phyloP scores from a whole-genome alignment of 1,140 invertebrate genomes.

The Triops longicaudatus region DNA sequence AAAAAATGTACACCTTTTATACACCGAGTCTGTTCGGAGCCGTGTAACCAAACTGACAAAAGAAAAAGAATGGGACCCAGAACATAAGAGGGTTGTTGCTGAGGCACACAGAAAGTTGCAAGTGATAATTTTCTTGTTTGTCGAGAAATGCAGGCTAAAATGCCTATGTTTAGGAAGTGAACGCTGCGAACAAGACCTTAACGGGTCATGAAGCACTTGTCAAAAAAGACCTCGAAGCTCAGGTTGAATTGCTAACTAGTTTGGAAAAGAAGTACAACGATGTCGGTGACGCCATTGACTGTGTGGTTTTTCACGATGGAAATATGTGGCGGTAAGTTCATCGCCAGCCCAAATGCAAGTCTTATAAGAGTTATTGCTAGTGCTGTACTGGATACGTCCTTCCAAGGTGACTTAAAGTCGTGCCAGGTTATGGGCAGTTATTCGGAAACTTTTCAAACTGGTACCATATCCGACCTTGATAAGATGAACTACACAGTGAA shows the following conservation, averaged over 20 bases:
- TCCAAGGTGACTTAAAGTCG: slow-evolving; percentile 64
- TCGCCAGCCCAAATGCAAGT: neutral
- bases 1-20: slow-evolving; percentile 79
- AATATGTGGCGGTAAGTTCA: slow-evolving; percentile 57
- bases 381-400: slow-evolving; percentile 78
- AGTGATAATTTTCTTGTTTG: slow-evolving; percentile 32
- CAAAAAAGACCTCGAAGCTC: slow-evolving; percentile 82
- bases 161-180: slow-evolving; percentile 39
- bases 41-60: slow-evolving; percentile 73
- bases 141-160: neutral
- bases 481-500: slow-evolving; percentile 86
- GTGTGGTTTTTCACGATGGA: slow-evolving; percentile 84
- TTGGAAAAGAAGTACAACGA: slow-evolving; percentile 85
- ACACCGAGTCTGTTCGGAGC: slow-evolving; percentile 72
- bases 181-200: slow-evolving; percentile 39
- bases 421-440: slow-evolving; percentile 79
- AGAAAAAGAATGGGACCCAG: slow-evolving; percentile 74
- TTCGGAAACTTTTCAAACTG: slow-evolving; percentile 67
- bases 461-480: slow-evolving; percentile 62
- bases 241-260: slow-evolving; percentile 69
- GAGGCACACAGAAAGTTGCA: slow-evolving; percentile 61
- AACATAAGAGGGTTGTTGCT: slow-evolving; percentile 68
- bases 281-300: slow-evolving; percentile 82
- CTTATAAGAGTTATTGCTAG: slow-evolving; percentile 42
- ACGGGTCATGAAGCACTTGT: slow-evolving; percentile 63